Conservation (phyloP, 2,797 vertebrate genomes). For the Manis crassicaudata region DNA sequence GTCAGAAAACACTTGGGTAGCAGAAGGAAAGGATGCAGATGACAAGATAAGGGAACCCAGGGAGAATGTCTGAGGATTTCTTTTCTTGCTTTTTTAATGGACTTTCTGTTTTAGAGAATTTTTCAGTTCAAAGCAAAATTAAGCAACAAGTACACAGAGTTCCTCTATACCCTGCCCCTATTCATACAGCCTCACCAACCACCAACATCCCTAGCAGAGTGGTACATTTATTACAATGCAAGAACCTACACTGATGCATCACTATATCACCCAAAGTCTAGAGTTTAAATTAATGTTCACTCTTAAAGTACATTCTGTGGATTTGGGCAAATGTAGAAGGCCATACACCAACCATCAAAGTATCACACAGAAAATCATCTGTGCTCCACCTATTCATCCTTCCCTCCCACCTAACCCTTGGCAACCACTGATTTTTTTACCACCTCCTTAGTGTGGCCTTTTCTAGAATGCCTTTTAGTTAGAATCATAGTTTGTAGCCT, state of each 20-base stretch:
- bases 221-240: accelerated
- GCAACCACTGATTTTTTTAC: neutral
- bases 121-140: neutral
- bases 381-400: neutral
- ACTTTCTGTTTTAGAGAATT: neutral
- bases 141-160: neutral
- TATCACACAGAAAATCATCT: neutral
- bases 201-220: neutral
- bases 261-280: neutral
- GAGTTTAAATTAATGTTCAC: neutral
- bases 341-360: neutral
- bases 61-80: neutral
- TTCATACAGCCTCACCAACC: no score
- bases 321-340: neutral
- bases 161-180: neutral
- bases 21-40: neutral
- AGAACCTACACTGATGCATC: neutral
- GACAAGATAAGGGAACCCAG: neutral
- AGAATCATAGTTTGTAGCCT: neutral
- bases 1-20: neutral
- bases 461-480: neutral
- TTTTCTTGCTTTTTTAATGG: neutral
- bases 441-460: neutral
- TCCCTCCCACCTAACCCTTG: neutral
- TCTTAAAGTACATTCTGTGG: neutral